A percentile compares a stretch with the other conserved stretches of the same genome.
phyloP scores from a whole-genome alignment of 1,140 invertebrate genomes.

The Paramacrobiotus metropolitanus region DNA sequence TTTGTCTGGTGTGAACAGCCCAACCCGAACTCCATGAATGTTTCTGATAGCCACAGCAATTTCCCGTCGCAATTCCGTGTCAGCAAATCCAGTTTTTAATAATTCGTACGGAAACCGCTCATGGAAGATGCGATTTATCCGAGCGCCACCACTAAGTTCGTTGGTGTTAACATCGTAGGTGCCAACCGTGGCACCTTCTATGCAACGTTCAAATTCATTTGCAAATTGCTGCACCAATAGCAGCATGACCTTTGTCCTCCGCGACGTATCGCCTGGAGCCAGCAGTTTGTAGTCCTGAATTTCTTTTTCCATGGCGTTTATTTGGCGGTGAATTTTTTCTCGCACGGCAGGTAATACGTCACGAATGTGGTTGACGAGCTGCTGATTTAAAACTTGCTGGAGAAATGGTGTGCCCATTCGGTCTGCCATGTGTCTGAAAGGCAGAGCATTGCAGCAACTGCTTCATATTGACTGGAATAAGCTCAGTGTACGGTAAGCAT shows the following conservation, averaged over 20 bases:
- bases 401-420: background rate
- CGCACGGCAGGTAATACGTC: background rate
- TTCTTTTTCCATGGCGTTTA: background rate
- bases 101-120: background rate
- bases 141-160: background rate
- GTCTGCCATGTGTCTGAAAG: slow-evolving; percentile 1
- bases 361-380: background rate
- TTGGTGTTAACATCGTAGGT: background rate
- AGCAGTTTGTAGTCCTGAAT: background rate
- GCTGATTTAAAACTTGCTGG: background rate
- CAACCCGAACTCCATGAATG: background rate
- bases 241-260: background rate
- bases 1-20: background rate
- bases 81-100: background rate
- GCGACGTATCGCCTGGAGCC: background rate
- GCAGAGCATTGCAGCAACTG: too few species aligned
- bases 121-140: background rate
- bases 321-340: background rate
- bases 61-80: background rate
- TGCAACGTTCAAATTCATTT: background rate
- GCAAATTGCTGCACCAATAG: background rate
- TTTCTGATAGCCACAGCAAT: background rate
- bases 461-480: too few species aligned
- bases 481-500: too few species aligned
- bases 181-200: background rate